Evolutionary conservation across 2,888 invertebrate species (phyloP).

Genomic region (Eudemis profundana): DNA sequence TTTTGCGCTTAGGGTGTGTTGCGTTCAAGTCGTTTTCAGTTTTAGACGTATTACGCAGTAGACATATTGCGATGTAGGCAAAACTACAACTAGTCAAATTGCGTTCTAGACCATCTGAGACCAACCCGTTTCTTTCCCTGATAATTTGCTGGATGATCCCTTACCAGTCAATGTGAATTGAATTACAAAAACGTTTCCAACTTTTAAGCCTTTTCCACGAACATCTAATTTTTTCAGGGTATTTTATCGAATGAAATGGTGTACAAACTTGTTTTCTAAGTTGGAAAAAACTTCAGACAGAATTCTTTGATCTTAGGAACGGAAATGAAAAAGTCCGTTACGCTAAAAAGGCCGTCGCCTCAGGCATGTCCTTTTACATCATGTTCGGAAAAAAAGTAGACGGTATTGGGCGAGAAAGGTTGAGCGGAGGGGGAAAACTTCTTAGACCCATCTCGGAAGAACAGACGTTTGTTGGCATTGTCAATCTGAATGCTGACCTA

Average conservation of each 20-base stretch:
- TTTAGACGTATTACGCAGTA: too few relatives aligned
- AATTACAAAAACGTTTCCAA: constrained; percentile 15
- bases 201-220: constrained; percentile 21
- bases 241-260: constrained; percentile 17
- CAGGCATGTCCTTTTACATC: constrained; percentile 27
- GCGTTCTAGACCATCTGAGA: too few relatives aligned
- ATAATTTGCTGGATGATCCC: not conserved
- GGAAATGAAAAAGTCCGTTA: constrained; percentile 32
- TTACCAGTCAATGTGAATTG: constrained; percentile 6
- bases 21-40: too few relatives aligned
- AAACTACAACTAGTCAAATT: too few relatives aligned
- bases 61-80: too few relatives aligned
- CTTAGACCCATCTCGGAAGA: not conserved
- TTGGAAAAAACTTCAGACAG: constrained; percentile 17
- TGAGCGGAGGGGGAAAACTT: constrained; percentile 16
- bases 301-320: constrained; percentile 30
- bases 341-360: constrained; percentile 21
- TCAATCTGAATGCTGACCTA: not conserved
- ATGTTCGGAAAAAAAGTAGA: constrained; percentile 12
- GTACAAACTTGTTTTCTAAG: constrained; percentile 27
- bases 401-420: constrained; percentile 15
- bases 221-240: not conserved
- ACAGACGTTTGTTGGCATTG: not conserved
- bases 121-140: too few relatives aligned
- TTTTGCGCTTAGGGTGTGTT: too few relatives aligned